A percentile compares a stretch with the other conserved stretches of the same genome.
These are phyloP conservation scores for Gryllus longicercus DNA, from an alignment of 2,888 invertebrate species.

Conservation along the genomic window DNA sequence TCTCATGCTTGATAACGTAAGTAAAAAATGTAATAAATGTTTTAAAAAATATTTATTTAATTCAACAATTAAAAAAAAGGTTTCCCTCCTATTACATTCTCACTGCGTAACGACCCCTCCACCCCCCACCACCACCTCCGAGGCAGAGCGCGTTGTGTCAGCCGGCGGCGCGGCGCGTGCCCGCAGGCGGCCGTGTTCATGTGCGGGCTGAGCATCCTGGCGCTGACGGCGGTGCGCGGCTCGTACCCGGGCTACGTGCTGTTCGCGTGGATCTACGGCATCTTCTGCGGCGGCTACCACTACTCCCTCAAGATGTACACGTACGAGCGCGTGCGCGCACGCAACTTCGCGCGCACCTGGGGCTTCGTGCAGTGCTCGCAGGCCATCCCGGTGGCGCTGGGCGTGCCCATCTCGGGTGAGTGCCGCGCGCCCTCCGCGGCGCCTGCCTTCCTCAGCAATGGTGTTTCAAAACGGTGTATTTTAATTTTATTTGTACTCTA, in stretches of 20 bases:
- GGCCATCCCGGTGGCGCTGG: constrained; percentile 78
- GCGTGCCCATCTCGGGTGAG: constrained; percentile 76
- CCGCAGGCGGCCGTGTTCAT: constrained; percentile 73
- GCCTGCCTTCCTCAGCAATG: no score
- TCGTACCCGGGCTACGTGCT: constrained; percentile 66
- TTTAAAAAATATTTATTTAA: no score
- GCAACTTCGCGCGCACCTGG: constrained; percentile 85
- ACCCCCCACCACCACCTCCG: no score
- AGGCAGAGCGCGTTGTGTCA: no score
- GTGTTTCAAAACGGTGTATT: no score
- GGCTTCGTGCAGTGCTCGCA: constrained; percentile 85
- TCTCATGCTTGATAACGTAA: no score
- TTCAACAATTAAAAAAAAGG: no score
- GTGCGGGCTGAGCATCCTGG: constrained; percentile 72
- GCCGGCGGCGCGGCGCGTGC: background rate
- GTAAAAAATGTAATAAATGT: no score
- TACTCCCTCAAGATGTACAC: constrained; percentile 87
- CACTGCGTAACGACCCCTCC: no score
- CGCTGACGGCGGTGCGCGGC: constrained; percentile 72
- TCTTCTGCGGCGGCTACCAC: constrained; percentile 84
- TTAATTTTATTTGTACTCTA: no score
- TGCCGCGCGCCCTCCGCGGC: no score
- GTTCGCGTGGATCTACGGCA: constrained; percentile 80
- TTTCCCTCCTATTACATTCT: no score
- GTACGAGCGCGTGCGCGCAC: constrained; percentile 77